Evolutionary conservation across 2,113 vertebrate species (phyloP).

Genomic region (Anas platyrhynchos): DNA sequence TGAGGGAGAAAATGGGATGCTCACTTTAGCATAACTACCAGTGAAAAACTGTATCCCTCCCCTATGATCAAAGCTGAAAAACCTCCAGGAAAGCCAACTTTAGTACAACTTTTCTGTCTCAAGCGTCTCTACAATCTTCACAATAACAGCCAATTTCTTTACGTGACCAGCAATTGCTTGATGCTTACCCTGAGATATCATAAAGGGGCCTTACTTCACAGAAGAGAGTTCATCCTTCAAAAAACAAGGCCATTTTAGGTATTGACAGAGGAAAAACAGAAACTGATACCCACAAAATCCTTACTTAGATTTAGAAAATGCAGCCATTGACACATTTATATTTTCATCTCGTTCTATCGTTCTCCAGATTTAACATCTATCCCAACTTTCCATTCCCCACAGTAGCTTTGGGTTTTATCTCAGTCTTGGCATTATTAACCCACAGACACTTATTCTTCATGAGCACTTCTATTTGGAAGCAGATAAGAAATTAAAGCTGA

Average conservation of each 20-base stretch:
- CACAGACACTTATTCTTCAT: slow-evolving; percentile 43
- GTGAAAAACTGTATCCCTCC: not conserved
- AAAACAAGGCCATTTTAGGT: not conserved
- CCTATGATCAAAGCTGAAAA: not conserved
- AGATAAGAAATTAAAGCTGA: slow-evolving; percentile 69
- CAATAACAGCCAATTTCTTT: not conserved
- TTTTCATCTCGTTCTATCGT: not conserved
- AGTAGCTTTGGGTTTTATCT: slow-evolving; percentile 40
- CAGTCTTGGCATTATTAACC: slow-evolving; percentile 56
- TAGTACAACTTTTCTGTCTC: not conserved
- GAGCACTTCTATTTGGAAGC: slow-evolving; percentile 55
- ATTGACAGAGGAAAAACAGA: not conserved
- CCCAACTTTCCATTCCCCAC: slow-evolving; percentile 34
- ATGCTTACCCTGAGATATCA: not conserved
- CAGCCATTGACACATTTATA: not conserved
- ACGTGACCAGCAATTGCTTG: not conserved
- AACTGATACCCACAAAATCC: not conserved
- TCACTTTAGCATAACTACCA: not conserved
- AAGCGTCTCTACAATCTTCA: not conserved
- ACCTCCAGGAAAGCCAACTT: not conserved
- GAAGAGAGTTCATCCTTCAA: not conserved
- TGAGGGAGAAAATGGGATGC: not conserved
- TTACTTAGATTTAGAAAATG: not conserved
- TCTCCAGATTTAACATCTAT: slow-evolving; percentile 1
- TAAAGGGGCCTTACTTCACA: not conserved